A percentile compares a stretch with the other conserved stretches of the same genome.
Evolutionary conservation across 2,113 vertebrate species (phyloP).

Genomic region (Isurus oxyrinchus): DNA sequence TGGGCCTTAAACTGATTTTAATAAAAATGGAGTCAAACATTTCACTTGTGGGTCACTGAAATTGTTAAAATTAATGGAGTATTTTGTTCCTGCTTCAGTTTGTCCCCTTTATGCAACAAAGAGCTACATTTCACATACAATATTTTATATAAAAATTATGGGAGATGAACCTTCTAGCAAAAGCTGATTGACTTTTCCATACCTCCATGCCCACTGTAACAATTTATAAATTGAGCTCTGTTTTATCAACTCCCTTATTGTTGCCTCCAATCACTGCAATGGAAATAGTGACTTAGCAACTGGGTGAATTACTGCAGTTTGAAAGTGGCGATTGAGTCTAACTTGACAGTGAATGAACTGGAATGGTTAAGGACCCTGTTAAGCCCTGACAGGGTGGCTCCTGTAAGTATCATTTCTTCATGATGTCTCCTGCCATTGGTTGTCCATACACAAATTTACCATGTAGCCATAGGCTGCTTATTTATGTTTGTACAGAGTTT

Average conservation of each 20-base stretch:
- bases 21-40: neutral
- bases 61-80: neutral
- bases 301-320: neutral
- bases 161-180: neutral
- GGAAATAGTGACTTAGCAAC: neutral
- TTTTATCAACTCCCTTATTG: neutral
- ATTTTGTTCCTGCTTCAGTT: neutral
- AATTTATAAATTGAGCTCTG: neutral
- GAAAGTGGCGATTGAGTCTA: neutral
- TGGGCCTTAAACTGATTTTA: neutral
- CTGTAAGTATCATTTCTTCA: neutral
- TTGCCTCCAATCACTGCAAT: neutral
- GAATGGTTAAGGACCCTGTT: neutral
- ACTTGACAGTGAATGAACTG: neutral
- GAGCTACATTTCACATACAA: neutral
- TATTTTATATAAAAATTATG: neutral
- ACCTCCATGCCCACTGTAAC: neutral
- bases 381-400: neutral
- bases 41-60: neutral
- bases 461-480: neutral
- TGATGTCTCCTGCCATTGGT: neutral
- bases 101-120: neutral
- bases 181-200: neutral
- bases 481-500: neutral
- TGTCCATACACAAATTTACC: neutral